Conservation (phyloP, 2,113 vertebrate genomes). For the Limanda limanda region DNA sequence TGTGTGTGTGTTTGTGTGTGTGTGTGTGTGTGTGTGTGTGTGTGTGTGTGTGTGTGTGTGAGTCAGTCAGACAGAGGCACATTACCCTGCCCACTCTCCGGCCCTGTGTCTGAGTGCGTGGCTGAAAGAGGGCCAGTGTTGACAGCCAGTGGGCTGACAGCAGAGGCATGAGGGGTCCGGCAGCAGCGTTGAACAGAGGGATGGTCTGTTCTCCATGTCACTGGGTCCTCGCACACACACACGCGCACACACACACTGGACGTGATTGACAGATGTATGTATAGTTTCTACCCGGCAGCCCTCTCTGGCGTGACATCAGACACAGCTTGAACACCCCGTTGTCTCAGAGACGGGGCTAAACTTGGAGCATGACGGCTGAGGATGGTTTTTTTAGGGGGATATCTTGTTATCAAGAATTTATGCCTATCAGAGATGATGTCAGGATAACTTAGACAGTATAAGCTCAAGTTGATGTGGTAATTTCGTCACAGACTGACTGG, state of each 20-base stretch:
- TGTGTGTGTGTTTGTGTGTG: slow-evolving; percentile 23
- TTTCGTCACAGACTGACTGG: background rate
- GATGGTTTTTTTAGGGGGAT: background rate
- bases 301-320: slow-evolving; percentile 77
- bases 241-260: slow-evolving; percentile 11
- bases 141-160: slow-evolving; percentile 70
- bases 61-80: slow-evolving; percentile 60
- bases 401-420: background rate
- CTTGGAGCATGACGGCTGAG: slow-evolving; percentile 12
- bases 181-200: slow-evolving; percentile 65
- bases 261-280: slow-evolving; percentile 64
- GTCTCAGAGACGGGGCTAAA: slow-evolving; percentile 49
- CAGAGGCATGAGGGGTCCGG: slow-evolving; percentile 62
- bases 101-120: slow-evolving; percentile 62
- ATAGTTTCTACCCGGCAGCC: slow-evolving; percentile 52
- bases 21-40: slow-evolving; percentile 6
- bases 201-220: slow-evolving; percentile 67
- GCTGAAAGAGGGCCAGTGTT: slow-evolving; percentile 69
- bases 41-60: slow-evolving; percentile 15
- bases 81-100: slow-evolving; percentile 55
- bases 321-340: slow-evolving; percentile 57
- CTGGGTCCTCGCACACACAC: slow-evolving; percentile 41
- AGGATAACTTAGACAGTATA: slow-evolving; percentile 18
- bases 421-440: slow-evolving; percentile 37
- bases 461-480: slow-evolving; percentile 12